phyloP scores from a whole-genome alignment of 2,888 invertebrate genomes.

The Dynastes hyllus region DNA sequence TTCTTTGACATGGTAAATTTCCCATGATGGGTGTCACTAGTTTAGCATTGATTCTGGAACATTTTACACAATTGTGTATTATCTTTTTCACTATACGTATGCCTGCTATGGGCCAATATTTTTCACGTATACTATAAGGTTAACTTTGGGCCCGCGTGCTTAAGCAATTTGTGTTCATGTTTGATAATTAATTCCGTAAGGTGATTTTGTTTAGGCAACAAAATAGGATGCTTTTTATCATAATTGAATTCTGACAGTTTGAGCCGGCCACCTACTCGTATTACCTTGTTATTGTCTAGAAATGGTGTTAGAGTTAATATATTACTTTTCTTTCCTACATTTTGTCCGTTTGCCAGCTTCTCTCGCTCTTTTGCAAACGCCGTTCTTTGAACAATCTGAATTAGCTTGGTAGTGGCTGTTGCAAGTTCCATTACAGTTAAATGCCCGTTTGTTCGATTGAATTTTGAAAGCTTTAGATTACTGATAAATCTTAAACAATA shows the following conservation, averaged over 20 bases:
- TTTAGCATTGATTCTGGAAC: not conserved
- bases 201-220: conserved; percentile 56
- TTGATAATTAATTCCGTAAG: conserved; percentile 47
- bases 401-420: not conserved
- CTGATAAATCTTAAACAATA: not conserved
- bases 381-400: conserved; percentile 23
- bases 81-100: not conserved
- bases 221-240: conserved; percentile 57
- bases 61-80: conserved; percentile 2
- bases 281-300: conserved; percentile 54
- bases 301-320: conserved; percentile 53
- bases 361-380: conserved; percentile 25
- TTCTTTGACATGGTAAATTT: conserved; percentile 3
- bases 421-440: conserved; percentile 19
- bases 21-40: conserved; percentile 15
- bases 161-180: conserved; percentile 33
- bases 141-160: conserved; percentile 23
- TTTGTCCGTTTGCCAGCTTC: not conserved
- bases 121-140: not conserved
- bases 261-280: conserved; percentile 61
- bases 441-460: not conserved
- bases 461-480: not conserved
- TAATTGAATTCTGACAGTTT: conserved; percentile 53
- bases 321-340: conserved; percentile 5
- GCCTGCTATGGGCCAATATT: conserved; percentile 5